These are phyloP conservation scores for Carapus acus DNA, from an alignment of 2,797 vertebrate genomes.

Conservation along the genomic window DNA sequence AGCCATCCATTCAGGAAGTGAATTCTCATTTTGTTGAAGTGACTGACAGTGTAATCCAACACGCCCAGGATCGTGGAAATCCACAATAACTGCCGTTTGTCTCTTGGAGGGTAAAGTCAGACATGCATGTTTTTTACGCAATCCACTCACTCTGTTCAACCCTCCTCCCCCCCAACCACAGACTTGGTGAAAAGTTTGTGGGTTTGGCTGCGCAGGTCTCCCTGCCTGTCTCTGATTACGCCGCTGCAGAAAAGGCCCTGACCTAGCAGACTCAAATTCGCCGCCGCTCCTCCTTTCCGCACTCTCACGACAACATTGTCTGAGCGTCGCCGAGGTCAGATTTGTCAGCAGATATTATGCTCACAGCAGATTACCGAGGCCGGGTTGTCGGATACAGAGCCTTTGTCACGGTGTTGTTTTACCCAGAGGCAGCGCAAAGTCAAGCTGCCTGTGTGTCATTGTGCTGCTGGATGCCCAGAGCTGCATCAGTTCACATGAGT, in stretches of 20 bases:
- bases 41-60: conserved; percentile 14
- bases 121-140: conserved; percentile 34
- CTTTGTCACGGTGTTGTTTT: conserved; percentile 70
- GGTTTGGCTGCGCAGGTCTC: conserved; percentile 61
- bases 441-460: conserved; percentile 55
- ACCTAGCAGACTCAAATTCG: conserved; percentile 23
- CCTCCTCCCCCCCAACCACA: conserved; percentile 64
- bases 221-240: conserved; percentile 65
- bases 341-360: conserved; percentile 69
- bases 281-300: conserved; percentile 21
- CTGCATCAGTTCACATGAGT: conserved; percentile 67
- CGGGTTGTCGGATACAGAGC: conserved; percentile 59
- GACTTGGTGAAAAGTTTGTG: conserved; percentile 63
- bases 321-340: conserved; percentile 45
- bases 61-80: conserved; percentile 32
- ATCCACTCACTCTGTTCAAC: conserved; percentile 45
- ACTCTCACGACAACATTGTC: conserved; percentile 34
- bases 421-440: conserved; percentile 36
- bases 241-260: conserved; percentile 16
- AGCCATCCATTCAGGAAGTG: conserved; percentile 38
- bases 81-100: conserved; percentile 39
- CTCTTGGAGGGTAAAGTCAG: conserved; percentile 37
- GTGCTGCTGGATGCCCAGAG: conserved; percentile 50
- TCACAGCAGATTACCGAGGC: conserved; percentile 67
- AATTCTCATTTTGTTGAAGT: conserved; percentile 12